Evolutionary conservation across 1,140 invertebrate genomes (phyloP), one percentile per base, ranked within the genome.

Genomic region (Cydia splendana): DNA sequence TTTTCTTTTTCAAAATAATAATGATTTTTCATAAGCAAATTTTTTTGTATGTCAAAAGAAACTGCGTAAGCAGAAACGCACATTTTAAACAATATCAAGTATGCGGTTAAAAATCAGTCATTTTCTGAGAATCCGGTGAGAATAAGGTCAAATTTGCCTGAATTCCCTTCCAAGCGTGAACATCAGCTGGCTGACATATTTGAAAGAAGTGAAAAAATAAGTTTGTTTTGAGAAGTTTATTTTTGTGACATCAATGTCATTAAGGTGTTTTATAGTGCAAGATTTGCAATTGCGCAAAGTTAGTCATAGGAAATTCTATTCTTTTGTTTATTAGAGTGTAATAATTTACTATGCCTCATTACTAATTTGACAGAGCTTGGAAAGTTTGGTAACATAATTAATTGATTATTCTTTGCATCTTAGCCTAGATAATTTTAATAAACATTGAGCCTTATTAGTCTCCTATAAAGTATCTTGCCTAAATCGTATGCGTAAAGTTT

Each of bases 161-260:
- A 42, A 71, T 38, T 10, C 20, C 4, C 7, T 71, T 2, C 12
- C 15, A 20, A n/a, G 15, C 12, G 20, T 4, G 15, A 18, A 0
- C n/a, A 71, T 38, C 67, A 71, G 34, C 67, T 45, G 67, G 15
- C 15, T 71, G 7, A 71, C 30, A 1, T 71, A 42, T n/a, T 2
- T 15, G 9, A n/a, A 18, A 12, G 13, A 71, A 42, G 30, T 42
- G 67, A 42, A 71, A 71, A 71, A 18, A 38, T 20, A 71, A 71
- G 15, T 71, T 71, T 42, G 67, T 38, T 71, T 34, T 9, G n/a
- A n/a, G 15, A 71, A 38, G 67, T 71, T 71, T 71, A 71, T 71
- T 71, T 71, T 71, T 42, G 34, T 71, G 67, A 45, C 38, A 38
- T 71, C 30, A 38, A 38, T 71, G 67, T 38, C 67, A 38, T 71